A percentile compares a stretch with the other conserved stretches of the same genome.
Evolutionary conservation across 2,797 vertebrate genomes (phyloP).

Genomic region (Pterois miles): DNA sequence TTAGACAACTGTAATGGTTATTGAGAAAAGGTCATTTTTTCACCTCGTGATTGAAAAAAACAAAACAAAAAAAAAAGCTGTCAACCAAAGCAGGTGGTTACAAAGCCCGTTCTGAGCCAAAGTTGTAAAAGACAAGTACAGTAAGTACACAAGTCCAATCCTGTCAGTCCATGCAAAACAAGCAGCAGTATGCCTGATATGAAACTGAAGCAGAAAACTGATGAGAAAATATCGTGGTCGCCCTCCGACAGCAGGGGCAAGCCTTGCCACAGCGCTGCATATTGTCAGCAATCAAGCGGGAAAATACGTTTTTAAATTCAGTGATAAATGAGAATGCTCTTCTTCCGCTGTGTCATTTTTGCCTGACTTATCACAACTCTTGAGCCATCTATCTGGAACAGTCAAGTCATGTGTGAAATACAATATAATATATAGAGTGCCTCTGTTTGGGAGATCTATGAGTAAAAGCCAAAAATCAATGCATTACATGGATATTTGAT

Average conservation of each 20-base stretch:
- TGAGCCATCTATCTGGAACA: neutral
- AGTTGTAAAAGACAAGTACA: neutral
- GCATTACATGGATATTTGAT: neutral
- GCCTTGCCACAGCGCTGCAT: neutral
- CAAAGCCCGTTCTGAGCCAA: neutral
- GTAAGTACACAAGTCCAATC: neutral
- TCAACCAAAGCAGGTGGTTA: neutral
- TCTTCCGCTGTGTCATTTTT: neutral
- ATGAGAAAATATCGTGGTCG: neutral
- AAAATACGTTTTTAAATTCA: conserved; percentile 25
- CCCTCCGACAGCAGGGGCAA: neutral
- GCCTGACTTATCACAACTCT: neutral
- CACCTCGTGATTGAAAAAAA: neutral
- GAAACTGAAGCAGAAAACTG: conserved; percentile 20
- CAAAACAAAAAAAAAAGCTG: neutral
- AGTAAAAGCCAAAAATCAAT: neutral
- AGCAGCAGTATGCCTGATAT: neutral
- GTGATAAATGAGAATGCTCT: neutral
- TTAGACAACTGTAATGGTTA: neutral
- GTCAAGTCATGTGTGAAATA: neutral
- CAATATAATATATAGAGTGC: neutral
- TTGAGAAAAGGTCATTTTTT: neutral
- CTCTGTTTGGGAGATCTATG: neutral
- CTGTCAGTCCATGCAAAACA: neutral
- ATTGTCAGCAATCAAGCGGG: conserved; percentile 2